Evolutionary conservation across 2,888 invertebrate species (phyloP), one percentile per base, ranked within the genome.

Genomic region (Ecliptopera silaceata): DNA sequence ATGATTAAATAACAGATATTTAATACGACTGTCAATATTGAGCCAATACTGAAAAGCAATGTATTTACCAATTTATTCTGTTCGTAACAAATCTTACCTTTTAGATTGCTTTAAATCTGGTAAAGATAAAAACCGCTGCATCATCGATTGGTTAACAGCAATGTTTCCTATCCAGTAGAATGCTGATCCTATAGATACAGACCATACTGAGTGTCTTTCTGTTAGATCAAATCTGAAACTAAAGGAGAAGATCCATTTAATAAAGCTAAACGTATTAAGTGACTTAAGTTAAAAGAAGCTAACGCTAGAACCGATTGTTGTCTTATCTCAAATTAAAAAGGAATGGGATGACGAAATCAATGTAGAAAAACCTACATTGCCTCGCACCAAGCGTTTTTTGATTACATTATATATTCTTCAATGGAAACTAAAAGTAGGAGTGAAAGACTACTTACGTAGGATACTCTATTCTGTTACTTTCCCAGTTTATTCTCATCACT

Each of bases 81-180:
- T 4, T 34, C 15, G 12, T 12, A 34, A 5, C 5, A 36, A 22
- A 13, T 15, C 48, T 69, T 80, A 94, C 94, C 88, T 89, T 80
- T 86, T 92, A 0, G 95, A 95, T 49, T 93, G 91, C 58, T 84
- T 86, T 6, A 96, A 77, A n/a, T 92, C 93, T 0, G 95, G 93
- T 46, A 96, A 80, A 11, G 95, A 92, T 39, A 96, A 82, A 71
- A 95, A 95, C 48, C 96, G 88, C 74, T 96, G 96, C 63, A 96
- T 93, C 95, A 96, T 96, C 31, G 95, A 94, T 78, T 96, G 96
- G 79, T 95, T 95, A 2, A 95, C 94, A 18, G 94, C 95, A 67
- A 95, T 93, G 66, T 93, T 93, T 46, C 95, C 94, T 3, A 95
- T 84, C 95, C 95, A 95, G 64, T 94, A 94, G 51, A 95, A 92